Conservation (phyloP, 2,888 invertebrate species). For the Meloe dianella region DNA sequence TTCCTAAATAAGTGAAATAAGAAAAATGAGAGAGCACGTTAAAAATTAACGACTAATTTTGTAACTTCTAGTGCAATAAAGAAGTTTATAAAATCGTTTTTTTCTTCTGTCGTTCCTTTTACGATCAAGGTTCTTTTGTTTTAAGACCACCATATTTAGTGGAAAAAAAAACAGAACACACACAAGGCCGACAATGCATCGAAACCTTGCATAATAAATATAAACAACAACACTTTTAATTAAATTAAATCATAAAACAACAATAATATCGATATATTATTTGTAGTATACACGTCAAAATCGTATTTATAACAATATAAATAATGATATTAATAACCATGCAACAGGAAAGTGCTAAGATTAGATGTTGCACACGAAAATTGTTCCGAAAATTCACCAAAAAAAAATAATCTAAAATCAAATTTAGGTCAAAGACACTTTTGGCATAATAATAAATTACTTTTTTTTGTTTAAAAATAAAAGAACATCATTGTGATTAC, state of each 20-base stretch:
- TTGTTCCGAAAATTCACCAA: conserved; percentile 13
- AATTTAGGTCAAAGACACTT: conserved; percentile 31
- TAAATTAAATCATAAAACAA: conserved; percentile 3
- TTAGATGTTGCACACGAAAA: conserved; percentile 30
- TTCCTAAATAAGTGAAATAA: conserved; percentile 28
- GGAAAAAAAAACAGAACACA: too few species aligned
- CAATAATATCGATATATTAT: conserved; percentile 7
- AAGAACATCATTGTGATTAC: too few species aligned
- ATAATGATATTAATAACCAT: conserved; percentile 19
- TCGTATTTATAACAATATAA: conserved; percentile 12
- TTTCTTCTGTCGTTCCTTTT: conserved; percentile 25
- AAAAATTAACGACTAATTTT: conserved; percentile 30
- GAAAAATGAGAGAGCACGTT: conserved; percentile 16
- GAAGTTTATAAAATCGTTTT: conserved; percentile 26
- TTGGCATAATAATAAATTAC: not conserved
- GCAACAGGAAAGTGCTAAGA: conserved; percentile 20
- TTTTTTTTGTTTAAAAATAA: not conserved
- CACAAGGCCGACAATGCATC: conserved; percentile 18
- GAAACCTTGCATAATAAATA: not conserved
- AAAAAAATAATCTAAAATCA: too few species aligned
- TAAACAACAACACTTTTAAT: not conserved
- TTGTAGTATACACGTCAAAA: not conserved
- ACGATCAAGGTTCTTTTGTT: conserved; percentile 26
- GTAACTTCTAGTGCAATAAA: conserved; percentile 33
- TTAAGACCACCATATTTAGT: conserved; percentile 26